Conservation (phyloP, 1,140 invertebrate genomes). For the Drosophila bocki region DNA sequence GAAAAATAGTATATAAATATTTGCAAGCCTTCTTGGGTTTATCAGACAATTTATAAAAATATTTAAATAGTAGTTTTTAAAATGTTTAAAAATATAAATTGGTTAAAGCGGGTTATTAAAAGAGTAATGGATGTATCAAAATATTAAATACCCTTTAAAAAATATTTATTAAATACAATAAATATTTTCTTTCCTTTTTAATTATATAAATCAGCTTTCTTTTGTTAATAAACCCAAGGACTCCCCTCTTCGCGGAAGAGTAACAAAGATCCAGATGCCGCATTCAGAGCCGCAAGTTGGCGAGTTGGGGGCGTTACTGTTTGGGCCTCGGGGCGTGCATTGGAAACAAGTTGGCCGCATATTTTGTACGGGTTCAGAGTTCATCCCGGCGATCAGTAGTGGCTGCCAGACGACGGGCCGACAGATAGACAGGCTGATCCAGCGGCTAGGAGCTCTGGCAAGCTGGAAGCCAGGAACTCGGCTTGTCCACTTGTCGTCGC, state of each 20-base stretch:
- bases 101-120: not conserved
- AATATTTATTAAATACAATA: too few species aligned
- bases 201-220: not conserved
- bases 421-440: slow-evolving; percentile 52
- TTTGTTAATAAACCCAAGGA: not conserved
- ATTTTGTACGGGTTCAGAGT: slow-evolving; percentile 79
- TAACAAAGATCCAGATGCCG: slow-evolving; percentile 49
- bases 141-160: not conserved
- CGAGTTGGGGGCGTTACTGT: slow-evolving; percentile 73
- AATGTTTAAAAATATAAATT: not conserved
- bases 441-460: slow-evolving; percentile 9
- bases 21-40: not conserved
- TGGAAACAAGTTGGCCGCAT: slow-evolving; percentile 81
- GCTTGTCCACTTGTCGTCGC: slow-evolving; percentile 78
- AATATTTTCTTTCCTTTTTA: not conserved
- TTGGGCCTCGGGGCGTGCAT: slow-evolving; percentile 64
- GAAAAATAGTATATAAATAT: not conserved
- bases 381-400: slow-evolving; percentile 56
- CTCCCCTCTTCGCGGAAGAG: not conserved
- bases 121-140: not conserved
- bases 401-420: slow-evolving; percentile 35
- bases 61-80: not conserved
- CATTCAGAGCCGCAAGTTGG: slow-evolving; percentile 19
- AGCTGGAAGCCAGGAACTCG: slow-evolving; percentile 26
- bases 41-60: not conserved